Conservation (phyloP, 2,888 invertebrate species). For the Eurois occulta region DNA sequence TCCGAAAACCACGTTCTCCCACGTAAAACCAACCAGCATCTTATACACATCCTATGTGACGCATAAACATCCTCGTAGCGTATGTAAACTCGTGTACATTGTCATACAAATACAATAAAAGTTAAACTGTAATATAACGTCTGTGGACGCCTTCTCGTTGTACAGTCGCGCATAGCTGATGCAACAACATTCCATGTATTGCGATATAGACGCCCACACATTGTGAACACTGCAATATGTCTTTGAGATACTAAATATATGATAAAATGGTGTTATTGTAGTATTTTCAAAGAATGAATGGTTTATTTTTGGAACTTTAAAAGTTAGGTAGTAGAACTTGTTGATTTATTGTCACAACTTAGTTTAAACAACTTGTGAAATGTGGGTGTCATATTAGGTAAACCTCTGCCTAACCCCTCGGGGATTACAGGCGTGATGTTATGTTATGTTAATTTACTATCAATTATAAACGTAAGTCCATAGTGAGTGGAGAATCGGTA, state of each 20-base stretch:
- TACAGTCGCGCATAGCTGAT: slow-evolving; percentile 76
- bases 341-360: neutral
- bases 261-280: neutral
- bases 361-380: neutral
- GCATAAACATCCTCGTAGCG: slow-evolving; percentile 7
- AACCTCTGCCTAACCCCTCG: too few relatives aligned
- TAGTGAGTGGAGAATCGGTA: neutral
- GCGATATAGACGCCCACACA: neutral
- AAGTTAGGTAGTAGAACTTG: neutral
- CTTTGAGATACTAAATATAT: slow-evolving; percentile 20
- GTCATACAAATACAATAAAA: slow-evolving; percentile 69
- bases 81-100: slow-evolving; percentile 57
- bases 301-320: neutral
- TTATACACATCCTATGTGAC: neutral
- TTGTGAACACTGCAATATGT: slow-evolving; percentile 27
- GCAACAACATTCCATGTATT: slow-evolving; percentile 64
- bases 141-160: slow-evolving; percentile 56
- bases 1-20: neutral
- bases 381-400: too few relatives aligned
- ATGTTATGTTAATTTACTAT: too few relatives aligned
- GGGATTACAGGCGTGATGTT: too few relatives aligned
- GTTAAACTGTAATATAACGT: slow-evolving; percentile 71
- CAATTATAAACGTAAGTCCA: too few relatives aligned
- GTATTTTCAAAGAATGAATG: neutral
- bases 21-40: neutral